Conservation (phyloP, 2,797 vertebrate species). For the Phataginus tricuspis region DNA sequence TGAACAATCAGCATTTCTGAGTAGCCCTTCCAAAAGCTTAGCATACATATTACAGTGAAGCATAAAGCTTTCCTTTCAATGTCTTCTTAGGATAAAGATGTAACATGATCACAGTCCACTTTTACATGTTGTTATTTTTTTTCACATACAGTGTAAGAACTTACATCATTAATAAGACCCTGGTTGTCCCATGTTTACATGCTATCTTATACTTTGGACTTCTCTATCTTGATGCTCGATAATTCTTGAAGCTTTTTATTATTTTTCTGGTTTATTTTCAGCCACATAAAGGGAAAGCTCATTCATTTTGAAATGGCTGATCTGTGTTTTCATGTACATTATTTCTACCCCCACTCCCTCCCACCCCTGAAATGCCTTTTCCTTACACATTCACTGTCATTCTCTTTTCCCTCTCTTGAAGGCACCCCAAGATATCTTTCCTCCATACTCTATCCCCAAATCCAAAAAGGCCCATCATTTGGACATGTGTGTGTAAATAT, state of each 20-base stretch:
- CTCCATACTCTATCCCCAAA: not conserved
- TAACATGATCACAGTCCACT: too few species aligned
- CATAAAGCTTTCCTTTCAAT: not conserved
- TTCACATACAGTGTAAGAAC: too few species aligned
- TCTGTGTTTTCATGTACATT: not conserved
- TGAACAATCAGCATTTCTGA: not conserved
- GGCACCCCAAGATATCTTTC: not conserved
- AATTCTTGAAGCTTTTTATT: not conserved
- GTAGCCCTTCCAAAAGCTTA: not conserved
- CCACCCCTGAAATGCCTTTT: not conserved
- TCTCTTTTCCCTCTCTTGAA: not conserved
- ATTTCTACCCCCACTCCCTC: not conserved
- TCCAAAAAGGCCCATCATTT: not conserved
- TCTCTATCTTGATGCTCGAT: not conserved
- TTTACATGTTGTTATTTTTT: too few species aligned
- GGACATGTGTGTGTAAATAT: not conserved
- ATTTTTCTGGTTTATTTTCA: not conserved
- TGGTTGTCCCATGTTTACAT: not conserved
- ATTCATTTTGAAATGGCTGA: not conserved
- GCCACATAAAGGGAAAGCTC: not conserved
- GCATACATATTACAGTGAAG: not conserved
- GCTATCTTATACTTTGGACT: not conserved
- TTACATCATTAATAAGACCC: not conserved
- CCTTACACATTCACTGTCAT: not conserved
- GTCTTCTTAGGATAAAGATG: not conserved